Conservation (phyloP, 2,888 invertebrate species). For the Folsomia manolachei region DNA sequence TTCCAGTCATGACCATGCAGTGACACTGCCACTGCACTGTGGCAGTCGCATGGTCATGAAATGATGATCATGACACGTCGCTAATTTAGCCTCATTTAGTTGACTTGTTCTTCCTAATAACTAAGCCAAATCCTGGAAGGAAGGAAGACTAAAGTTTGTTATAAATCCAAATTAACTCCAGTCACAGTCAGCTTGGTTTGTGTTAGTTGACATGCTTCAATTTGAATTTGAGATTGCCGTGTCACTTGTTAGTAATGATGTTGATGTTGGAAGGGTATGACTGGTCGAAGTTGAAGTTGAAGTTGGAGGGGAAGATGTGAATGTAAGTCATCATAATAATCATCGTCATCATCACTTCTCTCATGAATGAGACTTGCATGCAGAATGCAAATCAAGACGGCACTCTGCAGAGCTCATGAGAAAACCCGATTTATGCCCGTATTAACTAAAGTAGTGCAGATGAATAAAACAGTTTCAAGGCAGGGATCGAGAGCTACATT, state of each 20-base stretch:
- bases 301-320: background rate
- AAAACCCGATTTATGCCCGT: too few species aligned
- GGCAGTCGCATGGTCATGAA: too few species aligned
- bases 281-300: background rate
- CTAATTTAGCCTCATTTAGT: constrained; percentile 29
- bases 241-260: constrained; percentile 8
- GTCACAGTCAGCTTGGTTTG: background rate
- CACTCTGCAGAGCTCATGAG: too few species aligned
- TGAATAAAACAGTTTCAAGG: too few species aligned
- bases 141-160: background rate
- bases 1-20: too few species aligned
- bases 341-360: background rate
- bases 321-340: constrained; percentile 8
- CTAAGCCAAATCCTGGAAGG: background rate
- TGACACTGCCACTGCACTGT: too few species aligned
- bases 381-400: background rate
- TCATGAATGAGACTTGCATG: constrained; percentile 13
- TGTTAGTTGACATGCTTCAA: background rate
- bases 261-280: background rate
- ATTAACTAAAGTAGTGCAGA: too few species aligned
- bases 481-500: too few species aligned
- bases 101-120: too few species aligned
- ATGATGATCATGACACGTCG: constrained; percentile 33
- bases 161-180: background rate
- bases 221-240: background rate